A percentile compares a stretch with the other conserved stretches of the same genome.
Evolutionary conservation across 2,113 vertebrate genomes (phyloP).

Genomic region (Ctenodactylus gundi): DNA sequence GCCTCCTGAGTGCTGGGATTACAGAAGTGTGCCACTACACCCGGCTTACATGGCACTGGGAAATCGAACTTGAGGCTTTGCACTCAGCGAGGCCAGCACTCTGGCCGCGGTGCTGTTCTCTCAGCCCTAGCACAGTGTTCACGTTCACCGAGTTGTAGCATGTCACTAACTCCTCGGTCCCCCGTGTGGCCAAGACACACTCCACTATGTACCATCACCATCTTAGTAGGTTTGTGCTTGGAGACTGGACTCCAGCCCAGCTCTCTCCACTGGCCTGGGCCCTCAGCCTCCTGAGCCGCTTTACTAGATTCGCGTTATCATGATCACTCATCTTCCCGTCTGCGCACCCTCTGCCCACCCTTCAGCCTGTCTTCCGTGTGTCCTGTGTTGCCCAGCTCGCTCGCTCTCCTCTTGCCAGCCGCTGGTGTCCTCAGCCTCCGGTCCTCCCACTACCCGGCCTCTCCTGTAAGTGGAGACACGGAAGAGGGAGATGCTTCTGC

Average conservation of each 20-base stretch:
- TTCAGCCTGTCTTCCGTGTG: neutral
- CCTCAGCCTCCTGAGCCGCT: too few species aligned
- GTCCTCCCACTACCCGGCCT: too few species aligned
- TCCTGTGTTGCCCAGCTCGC: neutral
- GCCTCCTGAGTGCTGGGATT: too few species aligned
- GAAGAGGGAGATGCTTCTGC: neutral
- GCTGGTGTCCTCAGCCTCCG: too few species aligned
- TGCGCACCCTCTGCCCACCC: neutral
- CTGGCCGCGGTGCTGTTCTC: too few species aligned
- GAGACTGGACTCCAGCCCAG: too few species aligned
- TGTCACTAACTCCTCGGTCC: neutral
- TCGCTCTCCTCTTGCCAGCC: too few species aligned
- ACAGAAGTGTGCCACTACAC: too few species aligned
- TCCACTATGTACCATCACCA: neutral
- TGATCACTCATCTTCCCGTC: neutral
- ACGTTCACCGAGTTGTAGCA: neutral
- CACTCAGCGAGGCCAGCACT: too few species aligned
- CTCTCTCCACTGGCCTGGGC: too few species aligned
- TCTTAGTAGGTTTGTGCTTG: neutral
- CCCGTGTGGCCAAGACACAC: neutral
- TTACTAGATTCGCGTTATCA: neutral
- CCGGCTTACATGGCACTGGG: too few species aligned
- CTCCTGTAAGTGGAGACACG: neutral
- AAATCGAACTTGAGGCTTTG: too few species aligned
- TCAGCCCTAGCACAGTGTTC: neutral